Evolutionary conservation across 1,140 invertebrate species (phyloP).

Genomic region (Drosophila nikananu): DNA sequence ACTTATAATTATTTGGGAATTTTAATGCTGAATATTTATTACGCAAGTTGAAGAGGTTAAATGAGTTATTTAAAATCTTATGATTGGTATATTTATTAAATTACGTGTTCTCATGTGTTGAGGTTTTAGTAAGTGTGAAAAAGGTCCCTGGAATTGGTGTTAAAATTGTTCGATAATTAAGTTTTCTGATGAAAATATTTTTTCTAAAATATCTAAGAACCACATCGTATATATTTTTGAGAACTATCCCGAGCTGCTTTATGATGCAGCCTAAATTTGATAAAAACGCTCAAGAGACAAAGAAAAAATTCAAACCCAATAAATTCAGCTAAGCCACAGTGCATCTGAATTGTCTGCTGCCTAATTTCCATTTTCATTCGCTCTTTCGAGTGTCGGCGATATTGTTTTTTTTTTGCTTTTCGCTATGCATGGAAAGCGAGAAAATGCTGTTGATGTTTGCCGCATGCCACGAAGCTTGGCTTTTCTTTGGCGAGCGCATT

Average conservation of each 20-base stretch:
- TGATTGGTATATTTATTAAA: too few relatives aligned
- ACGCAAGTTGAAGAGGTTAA: neutral
- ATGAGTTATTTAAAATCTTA: neutral
- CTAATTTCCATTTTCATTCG: slow-evolving; percentile 59
- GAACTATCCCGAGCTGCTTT: neutral
- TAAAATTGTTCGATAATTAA: too few relatives aligned
- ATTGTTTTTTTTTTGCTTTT: slow-evolving; percentile 7
- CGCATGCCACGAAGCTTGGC: slow-evolving; percentile 67
- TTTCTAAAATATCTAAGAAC: neutral
- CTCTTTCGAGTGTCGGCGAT: neutral
- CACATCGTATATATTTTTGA: neutral
- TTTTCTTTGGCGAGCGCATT: slow-evolving; percentile 59
- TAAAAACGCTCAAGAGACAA: neutral
- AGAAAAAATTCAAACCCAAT: neutral
- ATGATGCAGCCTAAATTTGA: neutral
- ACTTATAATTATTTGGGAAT: neutral
- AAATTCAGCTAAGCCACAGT: slow-evolving; percentile 35
- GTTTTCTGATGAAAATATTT: neutral
- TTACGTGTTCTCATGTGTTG: too few relatives aligned
- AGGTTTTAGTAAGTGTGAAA: too few relatives aligned
- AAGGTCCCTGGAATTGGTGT: too few relatives aligned
- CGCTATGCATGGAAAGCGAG: slow-evolving; percentile 29
- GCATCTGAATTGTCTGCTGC: slow-evolving; percentile 39
- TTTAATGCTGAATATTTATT: too few relatives aligned
- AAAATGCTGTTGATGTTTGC: slow-evolving; percentile 73